phyloP scores from a whole-genome alignment of 2,113 vertebrate species.

The Bubo blakistoni region DNA sequence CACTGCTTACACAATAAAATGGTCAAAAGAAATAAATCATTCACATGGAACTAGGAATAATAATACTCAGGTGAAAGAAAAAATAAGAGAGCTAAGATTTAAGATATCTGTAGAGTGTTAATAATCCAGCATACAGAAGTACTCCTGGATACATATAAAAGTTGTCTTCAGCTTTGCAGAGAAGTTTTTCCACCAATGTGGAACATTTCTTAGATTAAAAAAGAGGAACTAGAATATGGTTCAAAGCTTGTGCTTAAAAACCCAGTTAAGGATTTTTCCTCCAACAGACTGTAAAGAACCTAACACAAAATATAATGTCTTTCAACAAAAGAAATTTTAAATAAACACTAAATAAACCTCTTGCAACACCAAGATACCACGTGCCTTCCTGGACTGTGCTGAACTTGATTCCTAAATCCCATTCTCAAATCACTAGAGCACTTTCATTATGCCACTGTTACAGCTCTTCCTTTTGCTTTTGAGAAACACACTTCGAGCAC shows the following conservation, averaged over 20 bases:
- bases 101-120: not conserved
- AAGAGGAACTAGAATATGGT: not conserved
- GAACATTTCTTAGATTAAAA: not conserved
- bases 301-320: not conserved
- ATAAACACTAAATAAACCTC: not conserved
- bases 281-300: not conserved
- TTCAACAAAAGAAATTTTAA: not conserved
- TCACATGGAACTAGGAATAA: not conserved
- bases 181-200: not conserved
- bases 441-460: not conserved
- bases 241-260: not conserved
- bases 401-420: not conserved
- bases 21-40: not conserved
- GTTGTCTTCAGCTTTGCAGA: not conserved
- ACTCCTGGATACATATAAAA: not conserved
- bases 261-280: not conserved
- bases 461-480: not conserved
- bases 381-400: not conserved
- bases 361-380: not conserved
- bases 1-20: not conserved
- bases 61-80: not conserved
- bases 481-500: not conserved
- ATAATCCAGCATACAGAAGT: not conserved
- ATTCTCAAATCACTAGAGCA: not conserved
- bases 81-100: not conserved